These are phyloP conservation scores for Empis stercorea DNA, from an alignment of 2,888 invertebrate genomes.

Conservation along the genomic window DNA sequence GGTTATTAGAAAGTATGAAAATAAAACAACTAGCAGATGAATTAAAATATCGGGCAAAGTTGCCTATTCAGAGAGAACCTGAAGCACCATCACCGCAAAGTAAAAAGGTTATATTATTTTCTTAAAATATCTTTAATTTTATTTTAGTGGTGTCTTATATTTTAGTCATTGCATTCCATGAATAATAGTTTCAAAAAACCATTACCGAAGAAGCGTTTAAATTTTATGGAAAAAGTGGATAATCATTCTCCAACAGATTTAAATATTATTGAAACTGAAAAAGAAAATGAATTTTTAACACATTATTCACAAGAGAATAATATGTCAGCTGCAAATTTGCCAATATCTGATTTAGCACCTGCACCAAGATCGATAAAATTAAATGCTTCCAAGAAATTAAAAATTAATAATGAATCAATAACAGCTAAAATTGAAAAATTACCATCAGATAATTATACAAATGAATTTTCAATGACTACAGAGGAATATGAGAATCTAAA, in stretches of 20 bases:
- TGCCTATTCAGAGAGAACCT: constrained; percentile 22
- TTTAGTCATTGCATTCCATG: constrained; percentile 29
- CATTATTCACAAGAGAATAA: constrained; percentile 29
- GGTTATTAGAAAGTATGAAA: constrained; percentile 64
- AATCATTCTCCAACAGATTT: no score
- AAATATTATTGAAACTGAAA: no score
- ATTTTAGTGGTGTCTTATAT: background rate
- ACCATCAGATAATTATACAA: background rate
- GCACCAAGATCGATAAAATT: background rate
- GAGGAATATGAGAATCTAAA: constrained; percentile 30
- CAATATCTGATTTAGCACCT: constrained; percentile 1
- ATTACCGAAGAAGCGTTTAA: constrained; percentile 25
- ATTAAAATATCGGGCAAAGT: constrained; percentile 25
- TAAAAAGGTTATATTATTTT: constrained; percentile 46
- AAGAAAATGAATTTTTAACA: constrained; percentile 21
- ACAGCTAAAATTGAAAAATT: background rate
- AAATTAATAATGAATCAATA: constrained; percentile 13
- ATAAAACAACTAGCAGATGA: constrained; percentile 40
- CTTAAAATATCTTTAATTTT: no score
- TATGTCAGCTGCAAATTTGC: constrained; percentile 9
- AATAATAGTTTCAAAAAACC: constrained; percentile 34
- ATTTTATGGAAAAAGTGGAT: no score
- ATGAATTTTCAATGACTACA: constrained; percentile 10
- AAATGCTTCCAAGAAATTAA: constrained; percentile 15
- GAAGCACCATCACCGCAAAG: constrained; percentile 47